A percentile compares a stretch with the other conserved stretches of the same genome.
Conservation (phyloP, 2,113 vertebrate genomes). For the Procavia capensis region DNA sequence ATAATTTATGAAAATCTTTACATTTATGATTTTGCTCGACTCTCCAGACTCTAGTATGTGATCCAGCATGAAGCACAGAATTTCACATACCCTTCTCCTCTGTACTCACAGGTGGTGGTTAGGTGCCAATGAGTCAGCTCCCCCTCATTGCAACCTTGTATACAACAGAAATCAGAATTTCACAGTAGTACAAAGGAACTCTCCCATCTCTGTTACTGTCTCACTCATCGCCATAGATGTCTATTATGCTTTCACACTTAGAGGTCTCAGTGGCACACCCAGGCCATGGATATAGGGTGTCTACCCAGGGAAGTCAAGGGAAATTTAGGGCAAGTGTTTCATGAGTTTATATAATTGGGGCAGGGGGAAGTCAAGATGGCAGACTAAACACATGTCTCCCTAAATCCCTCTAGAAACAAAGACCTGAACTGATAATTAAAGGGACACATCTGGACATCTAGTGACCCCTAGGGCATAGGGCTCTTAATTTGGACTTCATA, state of each 20-base stretch:
- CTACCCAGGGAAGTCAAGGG: not conserved
- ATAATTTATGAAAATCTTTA: slow-evolving; percentile 6
- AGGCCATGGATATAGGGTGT: not conserved
- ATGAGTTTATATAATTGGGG: not conserved
- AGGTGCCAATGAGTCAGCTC: too few relatives aligned
- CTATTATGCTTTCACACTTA: not conserved
- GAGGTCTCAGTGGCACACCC: not conserved
- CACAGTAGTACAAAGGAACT: not conserved
- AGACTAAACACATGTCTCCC: too few relatives aligned
- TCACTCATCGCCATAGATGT: not conserved
- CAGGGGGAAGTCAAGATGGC: too few relatives aligned
- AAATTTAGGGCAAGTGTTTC: not conserved
- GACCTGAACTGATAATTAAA: too few relatives aligned
- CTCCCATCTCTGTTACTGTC: not conserved
- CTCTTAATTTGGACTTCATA: too few relatives aligned
- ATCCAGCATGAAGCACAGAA: not conserved
- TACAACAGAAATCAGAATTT: too few relatives aligned
- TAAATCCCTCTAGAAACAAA: too few relatives aligned
- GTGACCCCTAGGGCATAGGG: too few relatives aligned
- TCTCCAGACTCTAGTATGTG: not conserved
- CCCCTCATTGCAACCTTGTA: too few relatives aligned
- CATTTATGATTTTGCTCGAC: not conserved
- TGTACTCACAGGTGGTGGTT: not conserved
- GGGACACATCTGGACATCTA: too few relatives aligned
- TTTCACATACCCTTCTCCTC: not conserved